phyloP scores from a whole-genome alignment of 2,888 invertebrate genomes.

The Limnephilus rhombicus region DNA sequence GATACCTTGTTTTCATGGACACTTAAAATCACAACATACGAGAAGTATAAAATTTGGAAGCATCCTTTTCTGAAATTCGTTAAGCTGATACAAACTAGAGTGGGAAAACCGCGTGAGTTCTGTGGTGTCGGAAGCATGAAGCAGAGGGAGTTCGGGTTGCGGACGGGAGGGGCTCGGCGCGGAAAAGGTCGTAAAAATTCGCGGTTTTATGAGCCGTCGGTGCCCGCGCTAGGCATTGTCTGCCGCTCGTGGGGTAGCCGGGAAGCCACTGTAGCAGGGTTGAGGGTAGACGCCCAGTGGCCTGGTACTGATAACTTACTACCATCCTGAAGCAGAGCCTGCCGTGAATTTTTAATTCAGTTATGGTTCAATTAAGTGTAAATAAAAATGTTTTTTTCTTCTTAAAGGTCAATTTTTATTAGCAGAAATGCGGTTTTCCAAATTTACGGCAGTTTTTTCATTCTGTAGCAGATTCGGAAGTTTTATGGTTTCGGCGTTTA shows the following conservation, averaged over 20 bases:
- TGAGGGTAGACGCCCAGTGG: neutral
- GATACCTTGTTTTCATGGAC: neutral
- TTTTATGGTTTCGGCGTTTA: neutral
- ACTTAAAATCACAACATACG: no score
- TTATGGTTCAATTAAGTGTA: neutral
- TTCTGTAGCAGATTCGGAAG: neutral
- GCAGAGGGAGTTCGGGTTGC: neutral
- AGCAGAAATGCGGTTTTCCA: neutral
- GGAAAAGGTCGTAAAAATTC: conserved; percentile 29
- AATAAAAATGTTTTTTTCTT: neutral
- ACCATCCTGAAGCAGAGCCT: neutral
- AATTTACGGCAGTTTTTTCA: neutral
- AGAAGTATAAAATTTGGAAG: neutral
- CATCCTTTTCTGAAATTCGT: neutral
- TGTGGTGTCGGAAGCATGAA: neutral
- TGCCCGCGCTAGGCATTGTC: conserved; percentile 22
- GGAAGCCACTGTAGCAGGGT: neutral
- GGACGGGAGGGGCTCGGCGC: neutral
- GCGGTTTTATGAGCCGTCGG: conserved; percentile 18
- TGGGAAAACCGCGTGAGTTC: neutral
- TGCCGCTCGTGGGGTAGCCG: neutral
- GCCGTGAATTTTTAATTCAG: neutral
- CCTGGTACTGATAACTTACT: neutral
- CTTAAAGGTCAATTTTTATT: neutral
- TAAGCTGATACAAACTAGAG: neutral